These are phyloP conservation scores for Oopsacas minuta DNA, from an alignment of 37 sponge, comb jelly and placozoan genomes.

Conservation along the genomic window DNA sequence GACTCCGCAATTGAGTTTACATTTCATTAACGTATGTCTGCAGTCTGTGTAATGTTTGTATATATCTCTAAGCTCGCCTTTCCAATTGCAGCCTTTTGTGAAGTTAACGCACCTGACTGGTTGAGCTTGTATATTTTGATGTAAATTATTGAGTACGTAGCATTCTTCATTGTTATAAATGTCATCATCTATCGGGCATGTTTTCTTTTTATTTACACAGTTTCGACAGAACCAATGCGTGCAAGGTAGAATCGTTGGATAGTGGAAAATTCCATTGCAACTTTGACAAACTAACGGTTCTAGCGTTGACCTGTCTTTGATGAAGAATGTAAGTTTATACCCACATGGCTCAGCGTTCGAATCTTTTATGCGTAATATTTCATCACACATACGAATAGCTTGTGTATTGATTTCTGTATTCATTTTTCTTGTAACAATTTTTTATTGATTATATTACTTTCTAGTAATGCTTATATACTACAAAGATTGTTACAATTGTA, in stretches of 20 bases:
- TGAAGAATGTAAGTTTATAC: neutral
- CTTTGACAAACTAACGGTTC: neutral
- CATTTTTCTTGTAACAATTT: neutral
- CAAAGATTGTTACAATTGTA: too few species aligned
- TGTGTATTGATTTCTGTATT: neutral
- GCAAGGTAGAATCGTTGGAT: neutral
- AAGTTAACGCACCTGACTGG: neutral
- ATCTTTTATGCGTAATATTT: neutral
- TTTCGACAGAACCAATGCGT: neutral
- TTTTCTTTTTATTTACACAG: neutral
- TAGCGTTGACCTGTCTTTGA: neutral
- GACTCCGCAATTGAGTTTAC: neutral
- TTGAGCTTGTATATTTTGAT: neutral
- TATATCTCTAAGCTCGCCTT: neutral
- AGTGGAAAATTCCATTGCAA: neutral
- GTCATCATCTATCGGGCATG: neutral
- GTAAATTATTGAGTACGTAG: slow-evolving; percentile 10
- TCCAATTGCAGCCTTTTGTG: slow-evolving; percentile 8
- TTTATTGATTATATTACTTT: too few species aligned
- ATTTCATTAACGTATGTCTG: neutral
- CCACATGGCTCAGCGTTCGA: neutral
- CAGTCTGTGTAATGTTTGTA: slow-evolving; percentile 1
- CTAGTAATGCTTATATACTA: too few species aligned
- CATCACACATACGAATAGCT: neutral
- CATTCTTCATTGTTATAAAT: neutral